Conservation (phyloP, 2,113 vertebrate genomes). For the Charina bottae region DNA sequence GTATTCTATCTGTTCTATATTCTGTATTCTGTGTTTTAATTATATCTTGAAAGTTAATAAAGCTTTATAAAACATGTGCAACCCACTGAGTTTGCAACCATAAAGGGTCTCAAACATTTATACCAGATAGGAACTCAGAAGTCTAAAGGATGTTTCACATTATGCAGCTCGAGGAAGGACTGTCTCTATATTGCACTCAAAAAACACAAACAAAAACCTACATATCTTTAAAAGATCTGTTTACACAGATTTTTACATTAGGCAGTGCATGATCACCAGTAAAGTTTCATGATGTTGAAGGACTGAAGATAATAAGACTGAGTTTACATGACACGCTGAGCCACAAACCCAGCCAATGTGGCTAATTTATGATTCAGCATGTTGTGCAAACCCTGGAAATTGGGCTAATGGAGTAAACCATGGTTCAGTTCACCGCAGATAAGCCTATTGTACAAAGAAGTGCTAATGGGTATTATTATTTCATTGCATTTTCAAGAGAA, state of each 20-base stretch:
- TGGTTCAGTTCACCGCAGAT: background rate
- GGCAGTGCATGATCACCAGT: conserved; percentile 64
- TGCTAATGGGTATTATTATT: conserved; percentile 42
- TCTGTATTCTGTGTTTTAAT: too few species aligned
- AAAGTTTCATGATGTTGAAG: conserved; percentile 67
- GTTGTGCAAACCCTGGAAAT: background rate
- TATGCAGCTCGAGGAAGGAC: conserved; percentile 67
- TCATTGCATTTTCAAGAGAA: conserved; percentile 59
- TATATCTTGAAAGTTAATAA: too few species aligned
- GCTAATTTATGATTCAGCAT: background rate
- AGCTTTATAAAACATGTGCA: too few species aligned
- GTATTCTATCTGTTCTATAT: too few species aligned
- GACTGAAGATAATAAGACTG: conserved; percentile 57
- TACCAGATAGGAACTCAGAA: conserved; percentile 67
- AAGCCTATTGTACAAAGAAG: background rate
- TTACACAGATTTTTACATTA: conserved; percentile 66
- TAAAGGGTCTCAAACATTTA: conserved; percentile 72
- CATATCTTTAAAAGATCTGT: conserved; percentile 62
- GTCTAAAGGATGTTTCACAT: conserved; percentile 67
- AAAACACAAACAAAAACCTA: conserved; percentile 30
- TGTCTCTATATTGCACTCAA: conserved; percentile 65
- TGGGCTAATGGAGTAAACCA: background rate
- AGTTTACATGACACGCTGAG: background rate
- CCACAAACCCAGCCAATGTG: background rate
- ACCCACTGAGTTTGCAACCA: conserved; percentile 66